Percentiles rank a stretch among this genome's conserved stretches.
Evolutionary conservation across 2,888 invertebrate genomes (phyloP).

Genomic region (Torymus aiolomorphi): DNA sequence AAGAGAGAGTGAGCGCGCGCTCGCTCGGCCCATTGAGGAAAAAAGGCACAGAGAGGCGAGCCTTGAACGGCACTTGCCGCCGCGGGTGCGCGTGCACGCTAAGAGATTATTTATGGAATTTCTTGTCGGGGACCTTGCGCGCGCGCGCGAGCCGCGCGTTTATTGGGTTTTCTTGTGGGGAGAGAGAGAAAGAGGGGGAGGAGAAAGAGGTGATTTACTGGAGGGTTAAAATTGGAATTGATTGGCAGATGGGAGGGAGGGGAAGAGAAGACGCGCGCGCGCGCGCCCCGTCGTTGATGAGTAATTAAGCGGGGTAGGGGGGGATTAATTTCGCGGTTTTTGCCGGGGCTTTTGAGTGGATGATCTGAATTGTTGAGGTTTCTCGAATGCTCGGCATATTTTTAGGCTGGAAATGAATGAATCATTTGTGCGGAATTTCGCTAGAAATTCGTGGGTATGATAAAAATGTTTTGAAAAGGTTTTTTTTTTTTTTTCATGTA

Average conservation of each 20-base stretch:
- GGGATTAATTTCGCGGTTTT: no score
- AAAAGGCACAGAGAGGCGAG: slow-evolving; percentile 1
- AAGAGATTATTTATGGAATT: slow-evolving; percentile 40
- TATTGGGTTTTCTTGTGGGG: no score
- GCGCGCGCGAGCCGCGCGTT: no score
- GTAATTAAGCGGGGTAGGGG: no score
- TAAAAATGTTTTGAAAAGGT: no score
- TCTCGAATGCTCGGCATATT: background rate
- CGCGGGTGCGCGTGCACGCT: slow-evolving; percentile 3
- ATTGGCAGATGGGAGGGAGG: background rate
- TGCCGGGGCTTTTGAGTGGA: background rate
- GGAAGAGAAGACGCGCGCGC: background rate
- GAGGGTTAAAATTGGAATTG: slow-evolving; percentile 16
- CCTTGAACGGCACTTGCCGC: slow-evolving; percentile 16
- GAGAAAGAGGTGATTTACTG: slow-evolving; percentile 3
- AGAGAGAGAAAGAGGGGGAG: no score
- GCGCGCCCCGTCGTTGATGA: no score
- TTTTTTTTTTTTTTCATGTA: no score
- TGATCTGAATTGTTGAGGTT: background rate
- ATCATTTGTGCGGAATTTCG: background rate
- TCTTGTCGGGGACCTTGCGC: slow-evolving; percentile 18
- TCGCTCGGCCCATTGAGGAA: slow-evolving; percentile 1
- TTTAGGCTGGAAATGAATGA: background rate
- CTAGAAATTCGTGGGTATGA: no score
- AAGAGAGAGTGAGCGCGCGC: slow-evolving; percentile 5